These are phyloP conservation scores for Ceryle rudis DNA, from an alignment of 2,797 vertebrate genomes.

Conservation along the genomic window DNA sequence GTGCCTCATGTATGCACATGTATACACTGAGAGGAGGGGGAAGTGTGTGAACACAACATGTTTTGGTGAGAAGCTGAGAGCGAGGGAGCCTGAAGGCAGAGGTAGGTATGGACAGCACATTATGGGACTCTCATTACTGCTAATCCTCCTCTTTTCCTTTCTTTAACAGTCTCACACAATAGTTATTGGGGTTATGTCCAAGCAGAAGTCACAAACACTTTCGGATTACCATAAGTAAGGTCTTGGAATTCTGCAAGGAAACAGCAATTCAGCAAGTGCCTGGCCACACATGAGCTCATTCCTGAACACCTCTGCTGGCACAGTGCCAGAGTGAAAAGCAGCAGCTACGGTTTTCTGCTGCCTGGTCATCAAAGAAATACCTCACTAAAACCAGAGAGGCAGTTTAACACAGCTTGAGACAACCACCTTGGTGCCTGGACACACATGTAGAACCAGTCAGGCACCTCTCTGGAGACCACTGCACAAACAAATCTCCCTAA, in stretches of 20 bases:
- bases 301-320: neutral
- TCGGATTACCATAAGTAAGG: neutral
- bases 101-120: neutral
- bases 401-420: neutral
- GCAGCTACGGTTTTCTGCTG: neutral
- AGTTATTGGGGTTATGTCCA: neutral
- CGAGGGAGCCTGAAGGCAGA: neutral
- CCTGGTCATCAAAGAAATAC: neutral
- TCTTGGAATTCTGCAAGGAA: neutral
- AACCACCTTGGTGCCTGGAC: neutral
- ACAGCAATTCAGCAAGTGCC: neutral
- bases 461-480: neutral
- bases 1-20: accelerated
- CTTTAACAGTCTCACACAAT: neutral
- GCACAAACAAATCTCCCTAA: neutral
- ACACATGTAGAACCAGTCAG: neutral
- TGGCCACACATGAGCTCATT: neutral
- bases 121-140: neutral
- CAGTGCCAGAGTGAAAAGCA: neutral
- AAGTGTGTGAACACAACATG: neutral
- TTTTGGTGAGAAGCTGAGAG: neutral
- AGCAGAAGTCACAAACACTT: neutral
- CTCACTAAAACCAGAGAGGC: neutral
- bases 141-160: neutral
- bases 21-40: accelerated